These are phyloP conservation scores for Dinomys branickii DNA, from an alignment of 2,113 vertebrate species.

Conservation along the genomic window DNA sequence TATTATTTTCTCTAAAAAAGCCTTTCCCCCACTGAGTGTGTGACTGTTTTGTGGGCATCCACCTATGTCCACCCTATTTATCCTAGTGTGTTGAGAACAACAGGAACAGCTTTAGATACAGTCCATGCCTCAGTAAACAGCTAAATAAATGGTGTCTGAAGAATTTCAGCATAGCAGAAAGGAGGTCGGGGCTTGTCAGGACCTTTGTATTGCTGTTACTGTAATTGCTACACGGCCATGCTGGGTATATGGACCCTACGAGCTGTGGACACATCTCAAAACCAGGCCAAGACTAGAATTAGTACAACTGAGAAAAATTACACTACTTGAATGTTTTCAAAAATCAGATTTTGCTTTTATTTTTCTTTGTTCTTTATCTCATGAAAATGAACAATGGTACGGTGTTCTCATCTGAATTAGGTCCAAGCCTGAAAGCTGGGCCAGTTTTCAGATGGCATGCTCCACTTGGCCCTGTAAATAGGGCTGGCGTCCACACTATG, in stretches of 20 bases:
- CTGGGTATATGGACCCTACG: neutral
- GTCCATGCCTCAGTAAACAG: neutral
- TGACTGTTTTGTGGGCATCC: neutral
- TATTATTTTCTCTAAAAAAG: neutral
- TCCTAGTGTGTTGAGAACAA: neutral
- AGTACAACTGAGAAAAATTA: conserved; percentile 26
- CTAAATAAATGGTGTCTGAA: neutral
- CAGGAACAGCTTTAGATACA: neutral
- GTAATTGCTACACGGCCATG: neutral
- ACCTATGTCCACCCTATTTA: neutral
- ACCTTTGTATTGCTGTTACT: too few relatives aligned
- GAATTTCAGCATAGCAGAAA: neutral
- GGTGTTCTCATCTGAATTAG: neutral
- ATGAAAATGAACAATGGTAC: conserved; percentile 49
- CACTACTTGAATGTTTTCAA: conserved; percentile 36
- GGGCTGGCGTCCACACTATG: neutral
- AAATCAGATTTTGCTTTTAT: conserved; percentile 19
- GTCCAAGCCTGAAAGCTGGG: neutral
- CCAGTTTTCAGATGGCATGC: neutral
- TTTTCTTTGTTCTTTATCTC: conserved; percentile 65
- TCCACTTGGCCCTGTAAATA: neutral
- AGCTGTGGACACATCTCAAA: neutral
- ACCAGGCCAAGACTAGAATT: neutral
- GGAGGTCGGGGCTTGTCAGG: neutral
- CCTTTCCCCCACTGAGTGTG: neutral